Base-by-base conservation (phyloP, 1,140 invertebrate genomes). In the Caenorhabditis briggsae region DNA sequence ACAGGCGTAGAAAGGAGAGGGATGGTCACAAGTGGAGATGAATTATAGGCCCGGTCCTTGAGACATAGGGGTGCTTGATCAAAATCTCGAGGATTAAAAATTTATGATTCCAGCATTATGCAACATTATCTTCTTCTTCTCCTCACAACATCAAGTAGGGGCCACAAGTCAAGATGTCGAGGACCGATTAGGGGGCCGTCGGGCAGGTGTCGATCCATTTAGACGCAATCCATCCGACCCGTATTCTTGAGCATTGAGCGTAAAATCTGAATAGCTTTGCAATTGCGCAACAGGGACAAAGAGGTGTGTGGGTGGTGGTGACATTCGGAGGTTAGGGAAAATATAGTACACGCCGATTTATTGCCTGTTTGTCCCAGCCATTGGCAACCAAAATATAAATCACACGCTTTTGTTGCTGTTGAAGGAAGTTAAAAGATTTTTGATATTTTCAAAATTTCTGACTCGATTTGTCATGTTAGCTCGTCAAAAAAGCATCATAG, bases 11-110 rank as follows among this genome's bases (percentile, higher is more conserved):
- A 53, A 23, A 46, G 50, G 7, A 78, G n/a, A 53, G 41, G 53
- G 70, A 78, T 78, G 70, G 70, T 78, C 70, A 78, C 70, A 78
- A 78, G 70, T 78, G 70, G 70, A 78, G 70, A 78, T 78, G 70
- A 78, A 78, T 78, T 78, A 78, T 78, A 78, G 70, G 70, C 70
- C 70, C 8, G 70, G 70, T 78, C 46, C n/a, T 53, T 78, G 70
- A 33, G 14, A 70, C 46, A 43, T 70, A n/a, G 16, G 18, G n/a
- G n/a, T 20, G 23, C 16, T 46, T 78, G 43, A 78, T 78, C 70
- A 50, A 50, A 50, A 50, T 78, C 46, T 53, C 46, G 70, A 78
- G 33, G 46, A 50, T 78, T 50, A 50, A 18, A 7, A 78, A 70
- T 46, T 70, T 70, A 70, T 25, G 43, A 46, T 70, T 70, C 64